A percentile compares a stretch with the other conserved stretches of the same genome.
Conservation (phyloP, 2,113 vertebrate genomes). For the Coracopsis vasa region DNA sequence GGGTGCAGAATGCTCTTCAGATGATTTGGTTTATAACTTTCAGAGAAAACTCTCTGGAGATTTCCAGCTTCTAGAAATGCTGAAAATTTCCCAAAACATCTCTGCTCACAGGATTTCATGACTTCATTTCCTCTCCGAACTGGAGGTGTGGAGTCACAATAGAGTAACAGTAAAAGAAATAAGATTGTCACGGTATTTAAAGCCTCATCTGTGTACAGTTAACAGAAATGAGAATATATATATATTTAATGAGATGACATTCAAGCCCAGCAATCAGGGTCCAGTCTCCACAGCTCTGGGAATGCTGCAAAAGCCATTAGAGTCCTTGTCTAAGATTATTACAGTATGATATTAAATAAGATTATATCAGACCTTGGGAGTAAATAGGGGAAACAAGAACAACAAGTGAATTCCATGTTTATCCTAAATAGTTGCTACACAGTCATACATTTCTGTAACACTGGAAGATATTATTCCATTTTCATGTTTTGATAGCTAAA, state of each 20-base stretch:
- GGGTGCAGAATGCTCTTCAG: neutral
- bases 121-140: neutral
- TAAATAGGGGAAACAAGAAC: neutral
- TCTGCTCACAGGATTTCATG: neutral
- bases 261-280: neutral
- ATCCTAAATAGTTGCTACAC: neutral
- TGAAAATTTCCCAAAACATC: neutral
- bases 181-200: neutral
- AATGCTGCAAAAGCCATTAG: neutral
- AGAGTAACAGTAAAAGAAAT: neutral
- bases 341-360: neutral
- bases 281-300: neutral
- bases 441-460: neutral
- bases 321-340: neutral
- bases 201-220: neutral
- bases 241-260: neutral
- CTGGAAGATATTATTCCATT: neutral
- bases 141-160: neutral
- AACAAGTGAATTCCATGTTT: neutral
- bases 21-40: neutral
- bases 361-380: neutral
- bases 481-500: neutral
- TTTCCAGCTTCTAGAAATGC: neutral
- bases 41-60: neutral
- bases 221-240: neutral